Evolutionary conservation across 1,140 invertebrate genomes (phyloP), one percentile per base, ranked within the genome.

Genomic region (Elysia chlorotica): DNA sequence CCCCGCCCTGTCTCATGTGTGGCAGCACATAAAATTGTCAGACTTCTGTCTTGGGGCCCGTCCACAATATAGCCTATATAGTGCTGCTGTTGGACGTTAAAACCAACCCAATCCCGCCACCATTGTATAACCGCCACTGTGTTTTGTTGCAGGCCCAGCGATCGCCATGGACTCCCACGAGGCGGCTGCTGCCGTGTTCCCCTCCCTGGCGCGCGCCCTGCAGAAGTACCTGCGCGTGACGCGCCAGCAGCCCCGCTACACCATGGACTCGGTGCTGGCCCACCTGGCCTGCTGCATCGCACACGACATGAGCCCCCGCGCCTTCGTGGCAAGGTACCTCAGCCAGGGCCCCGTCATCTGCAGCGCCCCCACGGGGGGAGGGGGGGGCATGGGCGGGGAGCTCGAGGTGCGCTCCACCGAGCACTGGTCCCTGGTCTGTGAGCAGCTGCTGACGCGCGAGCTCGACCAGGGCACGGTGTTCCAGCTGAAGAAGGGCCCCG

Each of bases 161-260:
- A 76, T 91, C 89, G 83, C 94, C 0, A 93, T 99, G 90, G 95
- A 97, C 84, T 93, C 96, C 0, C 91, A 94, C 78, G 97, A 99
- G 89, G 96, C 97, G 21, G 97, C 97, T 0, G 95, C 98, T 83
- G 95, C 97, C 0, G 95, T 99, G 25, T 99, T 99, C 85, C 96
- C 96, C 4, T 97, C 96, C 0, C 93, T 99, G 90, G 95, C 96
- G 0, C 90, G 96, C 65, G 94, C 97, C 1, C 89, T 99, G 65
- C 97, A 99, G 88, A 99, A 99, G 87, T 99, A 97, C 87, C 88
- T 99, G 54, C 90, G 97, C 30, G 93, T 98, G 0, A 99, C 97
- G 0, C 87, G 97, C 0, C 97, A 99, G 83, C 97, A 99, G 83
- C 96, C 96, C 0, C 90, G 95, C 65, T 97, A 99, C 86, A 94